A percentile compares a stretch with the other conserved stretches of the same genome.
phyloP scores from a whole-genome alignment of 1,140 invertebrate genomes.

The Dolichoris vasculosae region DNA sequence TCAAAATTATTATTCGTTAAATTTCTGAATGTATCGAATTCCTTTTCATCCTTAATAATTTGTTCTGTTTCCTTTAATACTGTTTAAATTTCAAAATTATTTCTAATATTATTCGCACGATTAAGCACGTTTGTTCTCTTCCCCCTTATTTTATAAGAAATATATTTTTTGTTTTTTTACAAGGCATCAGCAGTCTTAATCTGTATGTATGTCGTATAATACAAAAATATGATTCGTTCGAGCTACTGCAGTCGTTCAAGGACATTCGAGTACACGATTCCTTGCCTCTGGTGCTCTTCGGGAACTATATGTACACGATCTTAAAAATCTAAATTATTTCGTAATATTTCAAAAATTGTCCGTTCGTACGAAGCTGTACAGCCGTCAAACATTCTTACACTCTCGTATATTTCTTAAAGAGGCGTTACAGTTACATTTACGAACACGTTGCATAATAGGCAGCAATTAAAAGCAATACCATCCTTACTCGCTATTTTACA shows the following conservation, averaged over 20 bases:
- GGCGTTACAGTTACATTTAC: neutral
- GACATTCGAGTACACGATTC: constrained; percentile 14
- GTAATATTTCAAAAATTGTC: constrained; percentile 1
- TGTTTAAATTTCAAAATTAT: constrained; percentile 50
- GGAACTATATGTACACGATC: constrained; percentile 41
- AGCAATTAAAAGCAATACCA: neutral
- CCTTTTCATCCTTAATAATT: constrained; percentile 24
- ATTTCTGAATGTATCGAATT: constrained; percentile 21
- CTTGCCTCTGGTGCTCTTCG: constrained; percentile 11
- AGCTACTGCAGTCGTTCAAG: constrained; percentile 39
- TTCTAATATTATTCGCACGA: constrained; percentile 15
- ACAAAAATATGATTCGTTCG: constrained; percentile 59
- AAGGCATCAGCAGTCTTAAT: constrained; percentile 61
- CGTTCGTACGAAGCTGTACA: neutral
- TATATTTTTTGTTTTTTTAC: constrained; percentile 51
- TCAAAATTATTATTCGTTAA: constrained; percentile 37
- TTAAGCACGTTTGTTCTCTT: constrained; percentile 29
- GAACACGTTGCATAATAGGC: constrained; percentile 2
- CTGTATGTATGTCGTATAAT: constrained; percentile 54
- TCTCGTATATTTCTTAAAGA: constrained; percentile 2
- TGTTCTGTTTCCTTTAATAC: constrained; percentile 52
- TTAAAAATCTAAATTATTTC: constrained; percentile 35
- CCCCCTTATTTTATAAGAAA: constrained; percentile 40
- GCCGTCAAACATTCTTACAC: neutral
- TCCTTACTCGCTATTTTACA: neutral